phyloP scores from a whole-genome alignment of 2,113 vertebrate genomes.

The Cardinalis cardinalis region DNA sequence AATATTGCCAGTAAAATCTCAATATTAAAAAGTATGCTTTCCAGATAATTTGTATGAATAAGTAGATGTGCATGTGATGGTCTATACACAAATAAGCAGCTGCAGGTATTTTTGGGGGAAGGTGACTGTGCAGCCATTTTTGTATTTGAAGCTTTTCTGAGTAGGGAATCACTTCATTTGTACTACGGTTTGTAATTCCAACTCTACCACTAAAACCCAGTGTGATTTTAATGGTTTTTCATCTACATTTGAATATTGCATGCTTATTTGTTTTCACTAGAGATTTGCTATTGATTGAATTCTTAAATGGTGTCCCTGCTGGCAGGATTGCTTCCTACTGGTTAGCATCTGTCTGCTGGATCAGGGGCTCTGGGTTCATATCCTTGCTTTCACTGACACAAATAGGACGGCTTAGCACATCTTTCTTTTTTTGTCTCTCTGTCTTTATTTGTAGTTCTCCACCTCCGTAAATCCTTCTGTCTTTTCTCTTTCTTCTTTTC shows the following conservation, averaged over 20 bases:
- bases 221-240: conserved; percentile 51
- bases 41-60: not conserved
- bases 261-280: conserved; percentile 50
- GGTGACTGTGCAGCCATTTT: not conserved
- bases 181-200: not conserved
- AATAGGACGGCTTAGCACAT: conserved; percentile 45
- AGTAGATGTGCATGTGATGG: not conserved
- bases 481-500: conserved; percentile 52
- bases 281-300: conserved; percentile 48
- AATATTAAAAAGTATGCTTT: not conserved
- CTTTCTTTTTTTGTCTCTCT: conserved; percentile 36
- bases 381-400: conserved; percentile 38
- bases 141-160: not conserved
- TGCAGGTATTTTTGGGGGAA: not conserved
- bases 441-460: conserved; percentile 44
- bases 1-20: not conserved
- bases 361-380: conserved; percentile 4
- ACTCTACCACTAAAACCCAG: not conserved
- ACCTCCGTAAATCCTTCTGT: conserved; percentile 48
- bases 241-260: conserved; percentile 30
- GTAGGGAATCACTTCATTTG: not conserved
- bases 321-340: conserved; percentile 26
- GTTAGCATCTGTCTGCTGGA: conserved; percentile 47
- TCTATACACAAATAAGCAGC: not conserved
- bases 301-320: conserved; percentile 44